Evolutionary conservation across 2,113 vertebrate species (phyloP).

Genomic region (Gadus chalcogrammus): DNA sequence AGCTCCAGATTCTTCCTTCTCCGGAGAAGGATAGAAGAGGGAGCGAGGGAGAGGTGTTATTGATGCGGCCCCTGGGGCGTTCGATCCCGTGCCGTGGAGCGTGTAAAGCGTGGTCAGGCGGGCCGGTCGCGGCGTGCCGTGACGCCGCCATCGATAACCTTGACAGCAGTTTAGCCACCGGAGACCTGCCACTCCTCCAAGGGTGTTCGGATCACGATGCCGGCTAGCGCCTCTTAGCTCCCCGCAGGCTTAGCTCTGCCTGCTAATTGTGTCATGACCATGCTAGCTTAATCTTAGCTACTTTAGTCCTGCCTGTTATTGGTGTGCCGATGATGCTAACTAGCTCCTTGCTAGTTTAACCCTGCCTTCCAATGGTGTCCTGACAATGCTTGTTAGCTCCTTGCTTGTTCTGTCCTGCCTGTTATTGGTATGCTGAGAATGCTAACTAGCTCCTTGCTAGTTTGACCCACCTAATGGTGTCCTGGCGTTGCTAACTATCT

Average conservation of each 20-base stretch:
- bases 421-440: no score
- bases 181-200: conserved; percentile 50
- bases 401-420: no score
- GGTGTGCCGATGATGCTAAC: no score
- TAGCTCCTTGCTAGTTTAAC: no score
- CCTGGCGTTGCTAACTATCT: no score
- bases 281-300: not conserved
- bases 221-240: conserved; percentile 34
- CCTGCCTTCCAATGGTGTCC: no score
- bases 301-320: no score
- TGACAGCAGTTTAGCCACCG: conserved; percentile 66
- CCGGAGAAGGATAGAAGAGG: no score
- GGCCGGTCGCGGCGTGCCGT: conserved; percentile 44
- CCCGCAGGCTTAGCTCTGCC: conserved; percentile 44
- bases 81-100: conserved; percentile 49
- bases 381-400: no score
- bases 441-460: no score
- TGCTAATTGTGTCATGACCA: conserved; percentile 20
- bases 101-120: conserved; percentile 41
- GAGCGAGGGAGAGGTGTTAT: conserved; percentile 33
- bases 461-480: no score
- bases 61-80: conserved; percentile 33
- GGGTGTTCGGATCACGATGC: conserved; percentile 33
- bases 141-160: conserved; percentile 59
- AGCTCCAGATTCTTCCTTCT: no score